Base-by-base conservation (phyloP, 2,797 vertebrate species). In the Falco biarmicus region DNA sequence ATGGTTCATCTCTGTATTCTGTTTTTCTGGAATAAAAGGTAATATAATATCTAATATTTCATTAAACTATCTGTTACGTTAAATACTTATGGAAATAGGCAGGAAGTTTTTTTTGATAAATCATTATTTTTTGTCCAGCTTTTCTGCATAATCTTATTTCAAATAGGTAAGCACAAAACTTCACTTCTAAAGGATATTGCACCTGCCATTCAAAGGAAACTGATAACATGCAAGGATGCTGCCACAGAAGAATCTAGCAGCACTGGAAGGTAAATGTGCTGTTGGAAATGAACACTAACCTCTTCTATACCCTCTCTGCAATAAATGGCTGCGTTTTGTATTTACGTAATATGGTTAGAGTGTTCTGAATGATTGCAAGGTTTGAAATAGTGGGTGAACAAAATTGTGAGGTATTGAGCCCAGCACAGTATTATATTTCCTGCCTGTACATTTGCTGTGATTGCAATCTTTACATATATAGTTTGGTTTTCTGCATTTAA, bases 251-350 rank as follows among this genome's bases (percentile, higher is more conserved):
- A 98, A 63, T 60, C 93, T 31, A 90, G 94, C 45, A 95, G 97
- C 95, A 82, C 96, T 48, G 98, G 98, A 94, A 98, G 99, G 99
- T 99, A 96, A 96, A 69, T 65, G 56, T 70, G 63, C 26, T 63
- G 29, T 65, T 47, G 70, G 54, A 63, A 37, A 69, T 50, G 37
- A 95, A 50, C 17, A 14, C 50, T 70, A 53, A 83, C 34, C 53
- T 75, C 75, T 89, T 39, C 84, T 63, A 0, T 56, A 16, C 60
- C 39, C n/a, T 32, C 65, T 76, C 45, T 65, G 54, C 66, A 80
- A 5, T 75, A 88, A 61, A 6, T 76, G 31, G 0, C 71, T 70
- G 54, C 51, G 63, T 3, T 68, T 77, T 83, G 17, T 68, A 20
- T 74, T 84, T 87, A 10, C 5, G 8, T 82, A 41, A 41, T 24